Conservation (phyloP, 2,113 vertebrate species). For the Nibea albiflora region DNA sequence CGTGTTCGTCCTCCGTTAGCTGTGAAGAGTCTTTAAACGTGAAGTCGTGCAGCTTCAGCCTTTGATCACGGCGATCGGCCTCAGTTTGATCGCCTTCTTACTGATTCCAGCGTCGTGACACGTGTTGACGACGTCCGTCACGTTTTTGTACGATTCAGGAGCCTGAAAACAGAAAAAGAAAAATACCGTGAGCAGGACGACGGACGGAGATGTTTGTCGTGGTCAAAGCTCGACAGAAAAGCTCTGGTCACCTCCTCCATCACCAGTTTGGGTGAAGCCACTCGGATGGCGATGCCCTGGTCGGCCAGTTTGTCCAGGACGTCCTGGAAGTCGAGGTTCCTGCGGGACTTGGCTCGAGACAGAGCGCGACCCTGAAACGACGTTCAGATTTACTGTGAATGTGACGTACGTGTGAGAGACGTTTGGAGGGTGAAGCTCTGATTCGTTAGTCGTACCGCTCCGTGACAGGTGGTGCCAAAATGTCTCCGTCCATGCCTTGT, state of each 20-base stretch:
- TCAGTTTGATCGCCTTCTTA: constrained; percentile 97
- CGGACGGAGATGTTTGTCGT: too few species aligned
- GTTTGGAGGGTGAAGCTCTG: too few species aligned
- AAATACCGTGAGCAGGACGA: too few species aligned
- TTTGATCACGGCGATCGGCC: constrained; percentile 98
- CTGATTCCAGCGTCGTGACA: constrained; percentile 98
- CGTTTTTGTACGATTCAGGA: constrained; percentile 97
- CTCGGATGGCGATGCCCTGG: constrained; percentile 95
- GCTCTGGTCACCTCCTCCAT: constrained; percentile 93
- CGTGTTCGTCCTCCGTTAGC: too few species aligned
- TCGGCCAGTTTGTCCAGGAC: constrained; percentile 97
- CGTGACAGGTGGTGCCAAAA: constrained; percentile 98
- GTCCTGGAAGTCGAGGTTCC: constrained; percentile 98
- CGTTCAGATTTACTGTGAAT: too few species aligned
- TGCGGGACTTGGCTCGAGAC: constrained; percentile 95
- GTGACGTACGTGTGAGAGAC: not conserved
- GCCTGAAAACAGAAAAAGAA: constrained; percentile 80
- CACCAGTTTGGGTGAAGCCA: constrained; percentile 97
- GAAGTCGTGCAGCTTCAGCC: constrained; percentile 80
- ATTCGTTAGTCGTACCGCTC: constrained; percentile 87
- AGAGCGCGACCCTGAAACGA: constrained; percentile 91
- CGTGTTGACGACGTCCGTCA: constrained; percentile 97
- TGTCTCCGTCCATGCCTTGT: constrained; percentile 97
- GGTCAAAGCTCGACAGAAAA: too few species aligned
- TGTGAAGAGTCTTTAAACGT: not conserved